Evolutionary conservation across 2,888 invertebrate genomes (phyloP), one percentile per base, ranked within the genome.

Genomic region (Onthophagus sagittarius): DNA sequence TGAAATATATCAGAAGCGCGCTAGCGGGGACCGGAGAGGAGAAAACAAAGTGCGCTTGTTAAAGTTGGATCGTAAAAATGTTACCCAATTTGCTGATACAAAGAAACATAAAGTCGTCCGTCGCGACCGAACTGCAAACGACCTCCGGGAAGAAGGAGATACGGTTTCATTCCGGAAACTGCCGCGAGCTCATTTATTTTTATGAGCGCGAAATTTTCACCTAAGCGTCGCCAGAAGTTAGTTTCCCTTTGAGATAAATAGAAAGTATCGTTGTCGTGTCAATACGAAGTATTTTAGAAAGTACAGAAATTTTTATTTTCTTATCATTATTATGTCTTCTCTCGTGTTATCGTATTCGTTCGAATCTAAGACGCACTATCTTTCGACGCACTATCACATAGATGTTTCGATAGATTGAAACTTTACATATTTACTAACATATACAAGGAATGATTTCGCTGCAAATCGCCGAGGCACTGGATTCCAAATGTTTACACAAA

Each of bases 1-100:
- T 53, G 39, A 53, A 53, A 53, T 53, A 53, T 53, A 9, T 53
- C 39, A 53, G 39, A 53, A 11, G 39, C 32, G 14, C 63, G 15
- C 15, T 11, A 63, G 63, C 39, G 39, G 39, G 14, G 53, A 32
- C n/a, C 23, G 53, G 39, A 6, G 32, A 70, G 39, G 53, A 23
- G 23, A 33, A 70, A 15, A 70, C 23, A 32, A 53, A 15, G 53
- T 15, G 32, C 70, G 70, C 53, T 70, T 70, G 70, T 70, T 70
- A 70, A 33, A 33, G 15, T 33, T 11, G 69, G 11, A 33, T 70
- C 53, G 70, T 53, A 33, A 70, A 70, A 53, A 32, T 33, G 53
- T 70, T 32, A 70, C 70, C 70, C 70, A 70, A 70, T 70, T 70
- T 70, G 70, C 70, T 70, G 70, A 70, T 70, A 70, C 70, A 70